A percentile compares a stretch with the other conserved stretches of the same genome.
Conservation (phyloP, 2,888 invertebrate species). For the Drosophila pseudotakahashii region DNA sequence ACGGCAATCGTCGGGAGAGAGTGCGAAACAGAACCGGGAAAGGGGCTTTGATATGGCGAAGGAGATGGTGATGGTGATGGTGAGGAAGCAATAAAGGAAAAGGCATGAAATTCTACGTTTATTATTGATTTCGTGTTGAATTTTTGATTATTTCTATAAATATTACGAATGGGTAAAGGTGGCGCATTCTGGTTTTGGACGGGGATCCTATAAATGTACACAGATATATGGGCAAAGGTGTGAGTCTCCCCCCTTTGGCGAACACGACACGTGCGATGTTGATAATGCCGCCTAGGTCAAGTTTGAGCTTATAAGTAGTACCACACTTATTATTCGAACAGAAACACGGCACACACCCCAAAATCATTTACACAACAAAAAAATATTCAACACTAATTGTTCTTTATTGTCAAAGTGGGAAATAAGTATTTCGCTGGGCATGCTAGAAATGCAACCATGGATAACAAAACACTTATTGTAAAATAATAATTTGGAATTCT, state of each 20-base stretch:
- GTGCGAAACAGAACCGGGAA: slow-evolving; percentile 2
- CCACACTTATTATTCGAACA: slow-evolving; percentile 23
- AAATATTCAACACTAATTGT: slow-evolving; percentile 5
- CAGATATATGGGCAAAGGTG: slow-evolving; percentile 6
- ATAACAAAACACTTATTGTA: too few relatives aligned
- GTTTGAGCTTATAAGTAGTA: slow-evolving; percentile 40
- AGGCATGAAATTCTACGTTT: slow-evolving; percentile 62
- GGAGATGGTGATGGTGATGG: neutral
- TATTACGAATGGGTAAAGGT: slow-evolving; percentile 40
- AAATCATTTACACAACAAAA: slow-evolving; percentile 10
- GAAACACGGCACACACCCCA: slow-evolving; percentile 28
- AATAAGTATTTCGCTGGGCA: neutral
- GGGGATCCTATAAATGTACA: slow-evolving; percentile 9
- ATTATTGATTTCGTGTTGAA: slow-evolving; percentile 75
- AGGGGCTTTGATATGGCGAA: neutral
- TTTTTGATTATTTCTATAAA: slow-evolving; percentile 77
- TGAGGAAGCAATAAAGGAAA: slow-evolving; percentile 26
- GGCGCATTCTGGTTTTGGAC: slow-evolving; percentile 11
- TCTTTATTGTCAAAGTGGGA: neutral
- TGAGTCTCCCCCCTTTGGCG: slow-evolving; percentile 20
- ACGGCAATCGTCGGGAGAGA: slow-evolving; percentile 32
- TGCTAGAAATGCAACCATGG: neutral
- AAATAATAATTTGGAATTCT: too few relatives aligned
- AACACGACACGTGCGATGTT: slow-evolving; percentile 62
- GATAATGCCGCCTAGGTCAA: slow-evolving; percentile 74